Conservation (phyloP, 2,797 vertebrate genomes). For the Enteromius thamalakanensis region DNA sequence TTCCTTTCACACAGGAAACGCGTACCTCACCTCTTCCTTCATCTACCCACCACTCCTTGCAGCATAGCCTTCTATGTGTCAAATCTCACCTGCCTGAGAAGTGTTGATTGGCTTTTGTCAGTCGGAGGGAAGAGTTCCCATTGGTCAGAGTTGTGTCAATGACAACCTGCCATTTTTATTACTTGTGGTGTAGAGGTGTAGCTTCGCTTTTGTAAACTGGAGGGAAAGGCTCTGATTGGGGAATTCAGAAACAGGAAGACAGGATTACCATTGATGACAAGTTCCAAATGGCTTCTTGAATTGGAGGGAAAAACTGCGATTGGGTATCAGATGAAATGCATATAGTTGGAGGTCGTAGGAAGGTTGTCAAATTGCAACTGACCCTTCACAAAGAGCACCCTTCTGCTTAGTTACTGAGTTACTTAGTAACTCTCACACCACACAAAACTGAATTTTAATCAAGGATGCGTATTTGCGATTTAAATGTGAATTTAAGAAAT, state of each 20-base stretch:
- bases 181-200: slow-evolving; percentile 8
- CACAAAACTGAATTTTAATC: neutral
- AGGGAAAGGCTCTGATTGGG: slow-evolving; percentile 33
- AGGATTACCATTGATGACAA: slow-evolving; percentile 24
- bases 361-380: neutral
- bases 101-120: slow-evolving; percentile 52
- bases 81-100: slow-evolving; percentile 49
- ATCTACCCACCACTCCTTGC: slow-evolving; percentile 28
- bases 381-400: too few species aligned
- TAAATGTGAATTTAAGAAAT: neutral
- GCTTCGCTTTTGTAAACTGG: slow-evolving; percentile 32
- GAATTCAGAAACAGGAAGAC: neutral
- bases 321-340: slow-evolving; percentile 34
- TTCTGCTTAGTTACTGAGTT: too few species aligned
- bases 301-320: slow-evolving; percentile 29
- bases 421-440: too few species aligned
- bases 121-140: slow-evolving; percentile 44
- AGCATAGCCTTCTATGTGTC: slow-evolving; percentile 25
- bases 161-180: slow-evolving; percentile 31
- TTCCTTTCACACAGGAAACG: slow-evolving; percentile 58
- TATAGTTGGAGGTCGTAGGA: neutral
- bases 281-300: slow-evolving; percentile 33
- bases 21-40: slow-evolving; percentile 40
- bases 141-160: slow-evolving; percentile 43
- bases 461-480: neutral